A percentile compares a stretch with the other conserved stretches of the same genome.
Evolutionary conservation across 2,113 vertebrate species (phyloP).

Genomic region (Myrmophylax atrothorax): DNA sequence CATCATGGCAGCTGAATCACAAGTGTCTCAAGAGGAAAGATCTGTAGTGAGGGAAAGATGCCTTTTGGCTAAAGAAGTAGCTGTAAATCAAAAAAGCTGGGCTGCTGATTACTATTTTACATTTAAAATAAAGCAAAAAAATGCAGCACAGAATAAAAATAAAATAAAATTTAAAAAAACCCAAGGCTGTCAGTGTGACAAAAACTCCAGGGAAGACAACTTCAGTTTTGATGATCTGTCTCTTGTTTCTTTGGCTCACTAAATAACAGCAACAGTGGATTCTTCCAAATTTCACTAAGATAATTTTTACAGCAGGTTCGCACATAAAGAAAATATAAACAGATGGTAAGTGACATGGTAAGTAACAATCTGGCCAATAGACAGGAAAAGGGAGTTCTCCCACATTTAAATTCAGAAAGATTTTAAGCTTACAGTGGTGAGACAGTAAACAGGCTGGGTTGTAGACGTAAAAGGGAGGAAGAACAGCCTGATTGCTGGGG

Average conservation of each 20-base stretch:
- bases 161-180: neutral
- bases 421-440: neutral
- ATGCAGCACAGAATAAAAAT: neutral
- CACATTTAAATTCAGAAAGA: neutral
- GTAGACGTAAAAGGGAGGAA: neutral
- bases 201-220: neutral
- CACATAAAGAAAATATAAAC: conserved; percentile 1
- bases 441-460: neutral
- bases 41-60: neutral
- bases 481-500: neutral
- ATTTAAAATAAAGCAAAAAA: neutral
- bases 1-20: neutral
- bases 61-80: conserved; percentile 6
- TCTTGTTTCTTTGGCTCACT: conserved; percentile 22
- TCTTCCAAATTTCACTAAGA: neutral
- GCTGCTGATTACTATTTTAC: neutral
- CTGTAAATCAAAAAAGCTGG: neutral
- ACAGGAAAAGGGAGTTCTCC: neutral
- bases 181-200: neutral
- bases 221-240: neutral
- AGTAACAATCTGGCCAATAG: neutral
- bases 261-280: neutral
- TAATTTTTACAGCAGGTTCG: neutral
- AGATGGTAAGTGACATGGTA: neutral
- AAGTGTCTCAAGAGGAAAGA: neutral